Evolutionary conservation across 1,140 invertebrate genomes (phyloP).

Genomic region (Anastrepha obliqua): DNA sequence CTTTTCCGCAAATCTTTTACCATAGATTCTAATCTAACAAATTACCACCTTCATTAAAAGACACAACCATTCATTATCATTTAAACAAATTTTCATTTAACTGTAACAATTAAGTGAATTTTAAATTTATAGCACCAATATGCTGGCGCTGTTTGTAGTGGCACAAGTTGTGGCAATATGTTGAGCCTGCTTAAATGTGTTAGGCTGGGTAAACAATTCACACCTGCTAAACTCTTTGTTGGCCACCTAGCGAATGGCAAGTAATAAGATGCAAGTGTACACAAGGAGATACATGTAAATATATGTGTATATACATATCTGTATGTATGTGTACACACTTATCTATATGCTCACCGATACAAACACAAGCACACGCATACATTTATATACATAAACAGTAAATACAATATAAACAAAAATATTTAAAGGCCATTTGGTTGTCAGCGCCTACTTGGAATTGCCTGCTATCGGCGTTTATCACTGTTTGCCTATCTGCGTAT

Average conservation of each 20-base stretch:
- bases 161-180: not conserved
- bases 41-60: conserved; percentile 3
- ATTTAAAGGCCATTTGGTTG: conserved; percentile 44
- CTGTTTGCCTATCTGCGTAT: conserved; percentile 42
- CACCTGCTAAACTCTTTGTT: conserved; percentile 37
- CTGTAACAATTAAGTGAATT: conserved; percentile 24
- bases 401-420: not conserved
- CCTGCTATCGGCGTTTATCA: conserved; percentile 40
- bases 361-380: not conserved
- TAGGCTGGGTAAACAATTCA: conserved; percentile 34
- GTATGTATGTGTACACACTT: not conserved
- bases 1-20: too few species aligned
- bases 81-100: conserved; percentile 2
- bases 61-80: conserved; percentile 35
- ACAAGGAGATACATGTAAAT: not conserved
- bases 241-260: not conserved
- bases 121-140: conserved; percentile 25
- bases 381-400: not conserved
- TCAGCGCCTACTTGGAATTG: conserved; percentile 35
- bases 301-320: not conserved
- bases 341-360: not conserved
- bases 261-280: conserved; percentile 13
- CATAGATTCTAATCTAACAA: conserved; percentile 20
- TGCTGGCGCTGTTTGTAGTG: not conserved
- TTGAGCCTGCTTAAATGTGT: not conserved